Evolutionary conservation across 2,113 vertebrate species (phyloP), one percentile per base, ranked within the genome.

Genomic region (Zingel zingel): DNA sequence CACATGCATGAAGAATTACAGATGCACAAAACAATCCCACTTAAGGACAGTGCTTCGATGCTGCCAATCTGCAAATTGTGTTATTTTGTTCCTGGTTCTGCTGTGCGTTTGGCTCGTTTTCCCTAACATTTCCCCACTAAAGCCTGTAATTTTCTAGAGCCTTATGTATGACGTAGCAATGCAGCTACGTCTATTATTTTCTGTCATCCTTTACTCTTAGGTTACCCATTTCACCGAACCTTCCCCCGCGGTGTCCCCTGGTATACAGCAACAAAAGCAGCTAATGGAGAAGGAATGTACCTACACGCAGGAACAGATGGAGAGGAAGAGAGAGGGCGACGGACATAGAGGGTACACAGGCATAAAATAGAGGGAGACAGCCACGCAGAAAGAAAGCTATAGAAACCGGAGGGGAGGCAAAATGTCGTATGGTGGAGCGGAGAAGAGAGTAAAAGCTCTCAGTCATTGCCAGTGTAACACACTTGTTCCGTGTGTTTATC

Each of bases 221-320:
- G 39, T 6, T 43, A 27, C 68, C 81, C 74, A 23, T 76, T 85
- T 74, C 68, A 69, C 51, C 81, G 63, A 73, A 61, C 63, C 45
- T 36, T 43, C 5, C 65, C 51, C 30, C 18, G 2, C 18, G 3
- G 61, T 69, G 50, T 88, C 87, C 86, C 62, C 36, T 33, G 79
- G 82, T 73, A 43, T 43, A 77, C 82, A 47, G 76, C 66, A 83
- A 82, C 86, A 79, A 80, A 74, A 82, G 85, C 84, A 81, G 85
- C 85, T 92, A 91, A 92, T 93, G 88, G 89, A 90, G 85, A 89
- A 92, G 88, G 83, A 88, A 74, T 91, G 90, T 89, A 86, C 85
- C 82, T 81, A 65, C 79, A 82, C 81, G 77, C 61, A 33, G 67
- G 82, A 81, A 69, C 89, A 90, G 90, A 86, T 77, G 82, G 84